phyloP scores from a whole-genome alignment of 2,888 invertebrate species.

The Hyposoter dolosus region DNA sequence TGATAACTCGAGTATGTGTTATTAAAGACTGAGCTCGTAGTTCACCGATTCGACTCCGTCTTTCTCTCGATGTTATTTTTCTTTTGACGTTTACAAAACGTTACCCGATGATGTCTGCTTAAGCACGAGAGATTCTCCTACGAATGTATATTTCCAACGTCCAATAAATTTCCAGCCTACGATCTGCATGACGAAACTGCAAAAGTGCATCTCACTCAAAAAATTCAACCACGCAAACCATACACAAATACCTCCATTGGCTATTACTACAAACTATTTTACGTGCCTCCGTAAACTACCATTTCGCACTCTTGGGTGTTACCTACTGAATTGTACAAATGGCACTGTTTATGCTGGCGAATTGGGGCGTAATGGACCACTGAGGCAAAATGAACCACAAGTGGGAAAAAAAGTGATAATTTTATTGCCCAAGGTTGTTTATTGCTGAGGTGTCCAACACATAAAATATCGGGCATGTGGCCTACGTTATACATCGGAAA shows the following conservation, averaged over 20 bases:
- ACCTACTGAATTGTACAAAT: slow-evolving; percentile 34
- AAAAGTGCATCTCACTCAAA: slow-evolving; percentile 34
- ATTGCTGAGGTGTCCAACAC: not conserved
- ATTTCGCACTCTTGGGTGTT: slow-evolving; percentile 41
- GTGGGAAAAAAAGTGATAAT: not conserved
- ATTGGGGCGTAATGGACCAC: not conserved
- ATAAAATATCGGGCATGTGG: not conserved
- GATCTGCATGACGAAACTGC: slow-evolving; percentile 25
- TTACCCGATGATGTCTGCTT: slow-evolving; percentile 33
- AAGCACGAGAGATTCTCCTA: slow-evolving; percentile 18
- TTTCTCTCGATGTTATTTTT: not conserved
- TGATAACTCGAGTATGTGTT: slow-evolving; percentile 31
- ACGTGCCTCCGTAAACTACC: slow-evolving; percentile 23
- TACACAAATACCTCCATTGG: slow-evolving; percentile 21
- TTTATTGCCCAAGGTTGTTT: not conserved
- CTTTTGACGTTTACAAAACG: not conserved
- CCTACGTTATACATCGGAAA: not conserved
- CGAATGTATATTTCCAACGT: not conserved
- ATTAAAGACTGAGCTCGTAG: slow-evolving; percentile 20
- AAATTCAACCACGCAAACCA: slow-evolving; percentile 30
- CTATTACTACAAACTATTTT: slow-evolving; percentile 34
- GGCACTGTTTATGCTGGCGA: not conserved
- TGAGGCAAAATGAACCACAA: not conserved
- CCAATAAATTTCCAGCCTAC: slow-evolving; percentile 13
- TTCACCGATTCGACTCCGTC: not conserved